Evolutionary conservation across 2,888 invertebrate species (phyloP), one percentile per base, ranked within the genome.

Genomic region (Pseudoips prasinana): DNA sequence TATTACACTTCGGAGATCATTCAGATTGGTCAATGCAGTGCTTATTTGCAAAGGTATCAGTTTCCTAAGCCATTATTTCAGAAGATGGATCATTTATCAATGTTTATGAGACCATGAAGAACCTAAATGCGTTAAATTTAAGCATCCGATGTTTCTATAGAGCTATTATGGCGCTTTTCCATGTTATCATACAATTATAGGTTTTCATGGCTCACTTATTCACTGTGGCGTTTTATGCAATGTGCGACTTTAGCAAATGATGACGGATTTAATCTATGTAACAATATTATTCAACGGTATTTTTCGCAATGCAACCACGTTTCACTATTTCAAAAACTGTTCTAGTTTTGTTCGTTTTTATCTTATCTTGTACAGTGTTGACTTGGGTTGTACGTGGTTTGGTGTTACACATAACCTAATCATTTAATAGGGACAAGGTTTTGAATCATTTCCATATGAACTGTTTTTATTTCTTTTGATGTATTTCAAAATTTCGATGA

Each of bases 91-190:
- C 38, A 33, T 51, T 55, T 58, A 41, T 37, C 31, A 48, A 44
- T 50, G 46, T 44, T 64, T 70, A 74, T 65, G 53, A 62, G 63
- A 75, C 72, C 70, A 68, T 70, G 65, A 75, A 75, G 67, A 58
- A 52, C 54, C 49, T 53, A 67, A 64, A 59, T 41, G 59, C 62
- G 57, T 67, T 52, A 64, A 68, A 76, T 74, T 70, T 55, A 41
- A 58, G 42, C 45, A 50, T 62, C 40, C 32, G 32, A 51, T 51
- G 55, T 58, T 58, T 52, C 54, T 33, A 44, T 55, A 33, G 38
- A 41, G 39, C 35, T 40, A 55, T 51, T 55, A 55, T 29, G 49
- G 33, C 29, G 39, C 39, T 44, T 50, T 55, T 52, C 53, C 44
- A 33, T 37, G 47, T 48, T 48, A 56, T 39, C 36, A 38, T 39